phyloP scores from a whole-genome alignment of 2,113 vertebrate genomes.

The Alligator sinensis region DNA sequence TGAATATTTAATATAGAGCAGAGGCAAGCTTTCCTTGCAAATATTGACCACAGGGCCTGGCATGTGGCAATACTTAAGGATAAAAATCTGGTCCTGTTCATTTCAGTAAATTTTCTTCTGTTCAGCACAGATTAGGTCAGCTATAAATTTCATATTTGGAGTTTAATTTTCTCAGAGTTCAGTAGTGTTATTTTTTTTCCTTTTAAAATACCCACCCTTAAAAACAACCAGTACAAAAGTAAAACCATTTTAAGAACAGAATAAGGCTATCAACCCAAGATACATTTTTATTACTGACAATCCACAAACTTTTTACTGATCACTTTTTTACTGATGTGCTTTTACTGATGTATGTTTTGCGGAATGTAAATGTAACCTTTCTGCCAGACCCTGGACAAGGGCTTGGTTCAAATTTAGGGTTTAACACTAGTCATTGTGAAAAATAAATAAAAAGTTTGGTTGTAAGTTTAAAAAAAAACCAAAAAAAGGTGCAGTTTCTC shows the following conservation, averaged over 20 bases:
- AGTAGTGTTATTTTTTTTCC: background rate
- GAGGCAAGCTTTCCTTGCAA: background rate
- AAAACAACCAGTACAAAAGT: background rate
- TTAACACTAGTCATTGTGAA: no score
- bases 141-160: background rate
- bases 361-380: no score
- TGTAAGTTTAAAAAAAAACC: no score
- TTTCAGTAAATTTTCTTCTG: background rate
- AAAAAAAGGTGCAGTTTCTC: no score
- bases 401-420: no score
- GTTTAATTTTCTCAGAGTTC: accelerated
- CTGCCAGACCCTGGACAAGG: no score
- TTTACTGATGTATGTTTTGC: no score
- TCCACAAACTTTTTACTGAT: no score
- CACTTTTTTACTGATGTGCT: no score
- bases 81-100: background rate
- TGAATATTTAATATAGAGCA: background rate
- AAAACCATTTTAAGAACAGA: background rate
- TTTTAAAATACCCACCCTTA: background rate
- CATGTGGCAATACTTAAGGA: background rate
- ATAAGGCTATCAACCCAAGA: no score
- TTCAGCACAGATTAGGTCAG: background rate
- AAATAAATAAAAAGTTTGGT: no score
- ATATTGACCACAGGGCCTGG: background rate
- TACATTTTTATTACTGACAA: no score